Evolutionary conservation across 1,140 invertebrate genomes (phyloP), one percentile per base, ranked within the genome.

Genomic region (Delia radicum): DNA sequence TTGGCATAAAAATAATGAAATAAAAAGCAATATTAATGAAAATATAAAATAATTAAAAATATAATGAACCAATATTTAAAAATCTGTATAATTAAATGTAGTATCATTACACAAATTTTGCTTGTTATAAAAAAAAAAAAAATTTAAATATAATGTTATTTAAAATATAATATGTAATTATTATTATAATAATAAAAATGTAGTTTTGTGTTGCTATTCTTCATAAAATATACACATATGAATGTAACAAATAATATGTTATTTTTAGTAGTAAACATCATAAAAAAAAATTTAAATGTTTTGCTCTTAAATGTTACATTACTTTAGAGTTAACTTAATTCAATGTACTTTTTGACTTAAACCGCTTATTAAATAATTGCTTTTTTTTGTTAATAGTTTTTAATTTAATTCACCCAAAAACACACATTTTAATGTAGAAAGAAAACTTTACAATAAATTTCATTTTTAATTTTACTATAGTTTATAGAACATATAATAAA

Each of bases 1-100:
- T n/a, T n/a, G n/a, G n/a, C n/a, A 62, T 21, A 73, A 73, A 73
- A 12, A 73, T 21, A 72, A 42, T 42, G 18, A 72, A 31, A 72
- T n/a, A 69, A 61, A 65, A 33, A 73, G 21, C n/a, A 48, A 48
- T 48, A 42, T 6, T 48, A 71, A 71, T n/a, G 13, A 69, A 37
- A 18, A 21, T 13, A 5, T 33, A 24, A 33, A 33, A 69, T 12
- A 69, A 33, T 37, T 33, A 37, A 71, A 71, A 71, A 71, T 27
- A 69, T 31, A 69, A 15, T 0, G 3, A 33, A 71, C 3, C 15
- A n/a, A 55, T 55, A 55, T 55, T 55, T 7, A 67, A 67, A 67
- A 69, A 33, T 31, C 5, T 31, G 33, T n/a, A 27, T 69, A 33
- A 24, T 13, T 61, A 61, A 26, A 61, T 28, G 62, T 65, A 8